Evolutionary conservation across 1,140 invertebrate genomes (phyloP), one percentile per base, ranked within the genome.

Genomic region (Lasaia peninsularis): DNA sequence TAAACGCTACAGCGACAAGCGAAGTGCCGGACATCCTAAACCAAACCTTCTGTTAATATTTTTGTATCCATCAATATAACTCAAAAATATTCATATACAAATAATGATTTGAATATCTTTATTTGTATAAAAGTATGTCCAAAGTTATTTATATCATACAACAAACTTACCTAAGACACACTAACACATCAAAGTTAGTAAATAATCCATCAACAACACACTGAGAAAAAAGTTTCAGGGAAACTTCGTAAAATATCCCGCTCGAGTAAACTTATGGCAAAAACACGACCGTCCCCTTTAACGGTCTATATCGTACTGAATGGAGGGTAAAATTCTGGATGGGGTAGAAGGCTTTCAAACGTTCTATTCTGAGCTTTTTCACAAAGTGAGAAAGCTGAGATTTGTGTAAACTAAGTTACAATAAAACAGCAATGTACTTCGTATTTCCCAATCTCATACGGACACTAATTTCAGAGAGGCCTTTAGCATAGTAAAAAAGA

Each of bases 391-490:
- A 44, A 44, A 44, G 18, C 18, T 11, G 11, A 11, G 11, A 11
- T 44, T 44, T 44, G 40, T 11, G 11, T 44, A 4, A 20, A 0
- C 1, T 28, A 28, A 37, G 24, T n/a, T 5, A 33, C 31, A 60
- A 49, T 56, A 16, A 14, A 10, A 31, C 52, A 14, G 35, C 34
- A 55, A 54, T 50, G 48, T 62, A 56, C 60, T 67, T 59, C 62
- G 58, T 67, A 75, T 72, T 62, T 66, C 67, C 65, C 63, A 66
- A 73, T 80, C 64, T 71, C 66, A 77, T 77, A 73, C 69, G 71
- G 69, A 73, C 67, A 68, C 67, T 80, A 75, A 80, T 80, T 78
- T 80, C 67, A 67, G 62, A 66, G 56, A 63, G 57, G 55, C 50
- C 24, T 52, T 52, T 12, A 31, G 24, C 11, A 31, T 52, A 2